Base-by-base conservation (phyloP, 2,797 vertebrate genomes). In the Pyrocephalus nanus region DNA sequence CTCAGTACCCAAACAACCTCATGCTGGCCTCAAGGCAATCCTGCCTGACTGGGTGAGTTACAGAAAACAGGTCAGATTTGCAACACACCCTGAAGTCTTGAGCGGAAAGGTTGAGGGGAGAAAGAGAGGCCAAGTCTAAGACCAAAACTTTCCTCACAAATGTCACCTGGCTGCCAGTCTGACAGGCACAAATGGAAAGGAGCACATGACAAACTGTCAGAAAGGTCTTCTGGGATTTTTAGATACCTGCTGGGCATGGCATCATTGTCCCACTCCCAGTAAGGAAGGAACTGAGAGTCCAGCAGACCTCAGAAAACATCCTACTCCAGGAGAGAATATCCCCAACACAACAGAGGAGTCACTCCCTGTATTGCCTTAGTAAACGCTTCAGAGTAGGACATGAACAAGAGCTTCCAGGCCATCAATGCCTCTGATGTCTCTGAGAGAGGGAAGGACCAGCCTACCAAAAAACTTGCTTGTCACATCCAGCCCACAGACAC, bases 41-140 rank as follows among this genome's bases (percentile, higher is more conserved):
- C 51, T 70, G 78, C n/a, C 61, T 54, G 21, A 55, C 43, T 29
- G 7, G 1, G 19, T 14, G 30, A 53, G 45, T 29, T 69, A 86
- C 53, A 22, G 8, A 90, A 86, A 90, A 62, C 43, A 45, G 55
- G 58, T 40, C 60, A 90, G 43, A 60, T 29, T 14, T 73, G 30
- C 34, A 72, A 72, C 12, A 48, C 9, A 22, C 29, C 20, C 51
- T 42, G 53, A 38, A 82, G 40, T 34, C 50, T 60, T 70, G 4
- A 2, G 34, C 32, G 80, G 64, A 64, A 76, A 74, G 3, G 2
- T 0, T 15, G 4, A 1, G 15, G 15, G 29, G 17, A 74, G 14
- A 70, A 91, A 89, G 70, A 18, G 20, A 86, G 22, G 40, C 18
- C 71, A 86, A 66, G 15, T 13, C 40, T 47, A 60, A 79, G 17